Conservation (phyloP, 2,113 vertebrate genomes). For the Sus scrofa region DNA sequence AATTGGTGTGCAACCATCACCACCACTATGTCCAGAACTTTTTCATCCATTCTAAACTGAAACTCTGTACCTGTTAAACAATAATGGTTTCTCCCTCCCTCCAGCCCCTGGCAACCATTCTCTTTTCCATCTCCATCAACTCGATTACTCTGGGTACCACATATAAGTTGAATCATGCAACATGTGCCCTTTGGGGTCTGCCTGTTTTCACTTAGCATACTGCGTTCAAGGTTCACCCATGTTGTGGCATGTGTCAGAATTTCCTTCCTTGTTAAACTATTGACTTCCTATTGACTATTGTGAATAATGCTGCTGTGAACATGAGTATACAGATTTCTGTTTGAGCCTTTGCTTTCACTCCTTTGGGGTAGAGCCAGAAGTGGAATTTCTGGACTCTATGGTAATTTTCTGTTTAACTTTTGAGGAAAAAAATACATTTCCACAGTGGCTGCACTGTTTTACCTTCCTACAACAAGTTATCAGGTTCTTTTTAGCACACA, state of each 20-base stretch:
- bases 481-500: not conserved
- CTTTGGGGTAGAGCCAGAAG: not conserved
- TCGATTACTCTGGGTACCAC: not conserved
- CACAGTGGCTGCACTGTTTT: not conserved
- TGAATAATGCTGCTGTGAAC: not conserved
- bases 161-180: not conserved
- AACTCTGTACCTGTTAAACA: not conserved
- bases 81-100: rapidly evolving
- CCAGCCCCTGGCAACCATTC: not conserved
- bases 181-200: not conserved
- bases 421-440: not conserved
- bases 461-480: not conserved
- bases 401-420: not conserved
- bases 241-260: not conserved
- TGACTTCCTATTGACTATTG: not conserved
- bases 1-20: rapidly evolving
- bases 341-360: not conserved
- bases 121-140: not conserved
- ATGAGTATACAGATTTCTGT: not conserved
- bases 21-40: not conserved
- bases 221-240: not conserved
- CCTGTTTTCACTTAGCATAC: not conserved
- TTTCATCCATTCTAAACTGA: not conserved
- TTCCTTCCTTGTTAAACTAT: not conserved
- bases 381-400: not conserved